Conservation (phyloP, 2,888 invertebrate genomes). For the Plagodis dolabraria region DNA sequence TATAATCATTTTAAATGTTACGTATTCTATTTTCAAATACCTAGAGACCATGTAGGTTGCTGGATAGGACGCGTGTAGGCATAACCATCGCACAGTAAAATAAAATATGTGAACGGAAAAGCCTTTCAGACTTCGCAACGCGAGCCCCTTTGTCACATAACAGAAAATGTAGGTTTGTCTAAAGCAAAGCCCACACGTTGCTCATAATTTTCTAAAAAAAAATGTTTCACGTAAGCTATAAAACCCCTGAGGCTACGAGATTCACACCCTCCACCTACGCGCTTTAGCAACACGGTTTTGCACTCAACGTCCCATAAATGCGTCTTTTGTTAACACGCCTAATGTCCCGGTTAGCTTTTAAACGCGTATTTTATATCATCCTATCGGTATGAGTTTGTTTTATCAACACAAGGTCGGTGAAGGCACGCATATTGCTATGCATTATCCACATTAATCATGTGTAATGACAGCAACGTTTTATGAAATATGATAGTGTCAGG, state of each 20-base stretch:
- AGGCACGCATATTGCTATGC: too few species aligned
- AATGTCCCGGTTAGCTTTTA: constrained; percentile 63
- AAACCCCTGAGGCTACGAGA: constrained; percentile 22
- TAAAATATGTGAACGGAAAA: neutral
- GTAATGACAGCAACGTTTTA: too few species aligned
- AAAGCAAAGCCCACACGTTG: constrained; percentile 25
- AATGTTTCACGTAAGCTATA: constrained; percentile 33
- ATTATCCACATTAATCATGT: too few species aligned
- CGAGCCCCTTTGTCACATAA: constrained; percentile 5
- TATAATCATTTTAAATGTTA: too few species aligned
- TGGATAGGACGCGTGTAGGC: too few species aligned
- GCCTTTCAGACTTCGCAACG: neutral
- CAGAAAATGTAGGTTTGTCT: constrained; percentile 10
- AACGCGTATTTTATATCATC: constrained; percentile 48
- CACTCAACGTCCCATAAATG: constrained; percentile 73
- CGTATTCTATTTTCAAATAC: too few species aligned
- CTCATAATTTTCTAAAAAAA: constrained; percentile 37
- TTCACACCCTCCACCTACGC: constrained; percentile 16
- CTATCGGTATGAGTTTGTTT: constrained; percentile 30
- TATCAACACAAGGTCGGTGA: neutral
- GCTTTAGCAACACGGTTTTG: constrained; percentile 52
- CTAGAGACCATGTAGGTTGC: too few species aligned
- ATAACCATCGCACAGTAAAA: too few species aligned
- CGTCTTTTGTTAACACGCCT: constrained; percentile 75
- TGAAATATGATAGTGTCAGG: too few species aligned